Base-by-base conservation (phyloP, 2,888 invertebrate species). In the Sinelater perroti region DNA sequence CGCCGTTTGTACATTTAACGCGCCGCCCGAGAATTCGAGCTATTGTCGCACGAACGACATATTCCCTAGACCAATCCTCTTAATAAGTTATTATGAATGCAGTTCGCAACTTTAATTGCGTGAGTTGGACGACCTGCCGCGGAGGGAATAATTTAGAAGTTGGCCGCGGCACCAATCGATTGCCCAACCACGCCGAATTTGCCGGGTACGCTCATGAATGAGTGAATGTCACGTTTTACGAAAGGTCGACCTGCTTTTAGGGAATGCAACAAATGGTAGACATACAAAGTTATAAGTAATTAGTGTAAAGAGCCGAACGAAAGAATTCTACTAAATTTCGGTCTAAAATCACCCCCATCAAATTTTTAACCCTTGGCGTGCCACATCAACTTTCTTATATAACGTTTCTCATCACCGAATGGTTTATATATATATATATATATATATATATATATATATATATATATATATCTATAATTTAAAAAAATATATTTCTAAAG, bases 141-240 rank as follows among this genome's bases (percentile, higher is more conserved):
- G 21, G 14, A 38, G 38, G 38, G 38, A 38, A 38, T 38, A 38
- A 38, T 38, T 38, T 13, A 38, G 38, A 38, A 38, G 38, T 14
- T 11, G 7, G 14, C 21, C 14, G 18, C 5, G 38, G 7, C n/a
- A 24, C 21, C 24, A 21, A 38, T 38, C 38, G 38, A 38, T 38
- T 38, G 2, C 38, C 38, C 11, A 21, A 21, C 38, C 4, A 11
- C 10, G 16, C 36, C 17, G 18, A 36, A 11, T 36, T 7, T 38
- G 11, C 24, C n/a, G 20, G 3, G 13, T 6, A 4, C 7, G 21
- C 38, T 11, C 38, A 2, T 21, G 14, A 38, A 38, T 10, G 14
- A 21, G 7, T 24, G 24, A 21, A 38, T 11, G 1, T 38, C 11
- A 36, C 18, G 6, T 38, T 38, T 20, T 21, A 17, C 11, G 13